Evolutionary conservation across 2,888 invertebrate genomes (phyloP).

Genomic region (Drosophila austrosaltans): DNA sequence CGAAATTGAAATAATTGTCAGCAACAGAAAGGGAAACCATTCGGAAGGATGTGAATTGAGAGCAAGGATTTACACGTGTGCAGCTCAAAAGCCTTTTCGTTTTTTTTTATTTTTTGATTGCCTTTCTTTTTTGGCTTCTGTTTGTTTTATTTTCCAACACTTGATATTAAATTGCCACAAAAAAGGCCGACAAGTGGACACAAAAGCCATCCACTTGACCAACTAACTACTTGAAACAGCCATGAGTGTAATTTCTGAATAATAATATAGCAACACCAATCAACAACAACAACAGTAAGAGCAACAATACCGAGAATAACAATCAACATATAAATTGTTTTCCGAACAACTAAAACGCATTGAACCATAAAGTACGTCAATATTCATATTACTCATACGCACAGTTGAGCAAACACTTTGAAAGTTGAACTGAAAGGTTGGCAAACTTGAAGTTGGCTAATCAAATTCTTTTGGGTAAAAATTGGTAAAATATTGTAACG

Average conservation of each 20-base stretch:
- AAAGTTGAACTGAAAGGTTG: constrained; percentile 18
- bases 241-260: constrained; percentile 52
- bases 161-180: constrained; percentile 46
- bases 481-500: not conserved
- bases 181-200: constrained; percentile 51
- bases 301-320: constrained; percentile 25
- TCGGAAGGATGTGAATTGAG: not conserved
- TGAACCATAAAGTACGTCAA: constrained; percentile 44
- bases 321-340: constrained; percentile 47
- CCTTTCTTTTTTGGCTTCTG: not conserved
- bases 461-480: constrained; percentile 3
- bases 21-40: not conserved
- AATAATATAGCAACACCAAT: constrained; percentile 47
- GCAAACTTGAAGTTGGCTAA: constrained; percentile 7
- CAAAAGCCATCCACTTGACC: constrained; percentile 46
- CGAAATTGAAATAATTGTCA: constrained; percentile 47
- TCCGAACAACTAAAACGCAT: constrained; percentile 58
- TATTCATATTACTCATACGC: constrained; percentile 63
- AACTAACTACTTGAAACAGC: constrained; percentile 55
- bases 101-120: constrained; percentile 9
- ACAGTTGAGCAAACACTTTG: constrained; percentile 50
- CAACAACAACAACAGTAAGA: constrained; percentile 26
- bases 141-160: constrained; percentile 22
- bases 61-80: constrained; percentile 41
- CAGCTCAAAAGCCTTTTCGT: constrained; percentile 21